Evolutionary conservation across 2,888 invertebrate genomes (phyloP).

Genomic region (Belgica antarctica): DNA sequence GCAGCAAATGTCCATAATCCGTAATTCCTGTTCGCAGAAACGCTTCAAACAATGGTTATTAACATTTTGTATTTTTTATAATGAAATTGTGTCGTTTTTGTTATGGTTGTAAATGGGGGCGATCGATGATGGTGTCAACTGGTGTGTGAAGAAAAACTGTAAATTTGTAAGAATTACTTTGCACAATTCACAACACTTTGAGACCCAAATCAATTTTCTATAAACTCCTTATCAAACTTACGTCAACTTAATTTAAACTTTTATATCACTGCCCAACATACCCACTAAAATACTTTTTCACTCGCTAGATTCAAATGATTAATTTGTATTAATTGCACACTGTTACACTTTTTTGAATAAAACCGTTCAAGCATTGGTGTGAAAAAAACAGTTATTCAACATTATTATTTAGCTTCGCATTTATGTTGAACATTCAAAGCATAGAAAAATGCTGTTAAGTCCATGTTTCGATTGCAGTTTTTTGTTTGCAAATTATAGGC

Average conservation of each 20-base stretch:
- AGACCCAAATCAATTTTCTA: no score
- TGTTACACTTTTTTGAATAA: conserved; percentile 17
- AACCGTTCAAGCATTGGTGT: conserved; percentile 11
- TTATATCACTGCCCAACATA: no score
- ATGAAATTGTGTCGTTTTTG: background rate
- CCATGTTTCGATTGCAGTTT: no score
- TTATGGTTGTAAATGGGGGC: background rate
- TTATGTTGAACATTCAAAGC: no score
- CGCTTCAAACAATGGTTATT: conserved; percentile 17
- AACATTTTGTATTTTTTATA: conserved; percentile 15
- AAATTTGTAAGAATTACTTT: no score
- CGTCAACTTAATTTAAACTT: no score
- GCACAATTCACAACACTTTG: no score
- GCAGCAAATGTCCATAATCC: conserved; percentile 14
- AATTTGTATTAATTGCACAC: conserved; percentile 20
- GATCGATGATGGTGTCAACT: no score
- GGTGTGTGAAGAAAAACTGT: no score
- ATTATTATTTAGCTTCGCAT: conserved; percentile 1
- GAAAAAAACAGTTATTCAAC: conserved; percentile 36
- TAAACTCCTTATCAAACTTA: no score
- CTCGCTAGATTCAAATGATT: conserved; percentile 10
- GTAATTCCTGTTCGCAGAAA: conserved; percentile 28
- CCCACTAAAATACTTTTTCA: no score
- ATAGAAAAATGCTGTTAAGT: background rate
- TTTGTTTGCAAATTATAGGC: conserved; percentile 8